These are phyloP conservation scores for Centropyge bicolor DNA, from an alignment of 2,797 vertebrate genomes.

Conservation along the genomic window DNA sequence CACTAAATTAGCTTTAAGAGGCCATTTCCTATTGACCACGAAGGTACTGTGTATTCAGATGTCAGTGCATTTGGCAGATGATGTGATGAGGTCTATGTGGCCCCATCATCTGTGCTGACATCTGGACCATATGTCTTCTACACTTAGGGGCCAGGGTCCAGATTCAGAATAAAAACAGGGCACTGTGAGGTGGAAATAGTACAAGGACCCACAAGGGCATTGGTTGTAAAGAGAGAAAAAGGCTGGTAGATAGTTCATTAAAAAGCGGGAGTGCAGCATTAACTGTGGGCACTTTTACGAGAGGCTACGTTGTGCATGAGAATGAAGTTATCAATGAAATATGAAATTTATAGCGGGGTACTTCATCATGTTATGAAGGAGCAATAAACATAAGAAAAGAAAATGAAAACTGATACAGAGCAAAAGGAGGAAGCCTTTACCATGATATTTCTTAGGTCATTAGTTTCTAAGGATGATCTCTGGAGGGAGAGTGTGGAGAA, in stretches of 20 bases:
- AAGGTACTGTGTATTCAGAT: conserved; percentile 50
- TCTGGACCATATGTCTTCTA: conserved; percentile 57
- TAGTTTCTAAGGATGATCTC: conserved; percentile 16
- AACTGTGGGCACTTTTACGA: conserved; percentile 13
- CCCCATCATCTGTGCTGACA: conserved; percentile 62
- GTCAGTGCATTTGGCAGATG: conserved; percentile 54
- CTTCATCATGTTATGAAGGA: conserved; percentile 5
- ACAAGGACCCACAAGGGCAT: conserved; percentile 52
- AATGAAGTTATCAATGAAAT: conserved; percentile 27
- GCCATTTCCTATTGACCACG: conserved; percentile 53
- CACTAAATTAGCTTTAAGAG: conserved; percentile 55
- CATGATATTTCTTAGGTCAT: conserved; percentile 3
- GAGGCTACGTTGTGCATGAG: background rate
- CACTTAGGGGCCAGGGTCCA: conserved; percentile 34
- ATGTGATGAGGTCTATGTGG: conserved; percentile 43
- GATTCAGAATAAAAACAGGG: conserved; percentile 42
- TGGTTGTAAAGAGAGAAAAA: conserved; percentile 23
- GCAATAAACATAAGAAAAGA: conserved; percentile 2
- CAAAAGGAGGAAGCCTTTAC: background rate
- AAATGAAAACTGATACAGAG: background rate
- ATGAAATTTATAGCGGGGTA: background rate
- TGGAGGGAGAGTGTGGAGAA: conserved; percentile 3
- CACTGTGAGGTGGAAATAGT: conserved; percentile 24
- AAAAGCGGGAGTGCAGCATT: conserved; percentile 2
- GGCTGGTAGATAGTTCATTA: conserved; percentile 7